Base-by-base conservation (phyloP, 2,888 invertebrate genomes). In the Hofmannophila pseudospretella region DNA sequence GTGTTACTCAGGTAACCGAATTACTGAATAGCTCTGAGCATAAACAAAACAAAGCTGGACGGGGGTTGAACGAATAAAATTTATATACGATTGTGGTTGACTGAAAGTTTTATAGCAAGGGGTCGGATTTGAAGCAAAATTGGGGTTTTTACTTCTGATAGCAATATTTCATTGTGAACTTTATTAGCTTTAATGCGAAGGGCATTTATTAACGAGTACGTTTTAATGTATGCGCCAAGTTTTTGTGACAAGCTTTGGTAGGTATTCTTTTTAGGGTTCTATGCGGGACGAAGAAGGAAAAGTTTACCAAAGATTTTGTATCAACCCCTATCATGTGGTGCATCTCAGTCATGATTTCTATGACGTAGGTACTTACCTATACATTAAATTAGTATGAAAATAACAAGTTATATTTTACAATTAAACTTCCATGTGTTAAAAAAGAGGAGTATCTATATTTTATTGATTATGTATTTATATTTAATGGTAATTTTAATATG, bases 91-190 rank as follows among this genome's bases (percentile, higher is more conserved):
- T 64, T 67, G 57, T 53, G 50, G 54, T 52, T 56, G 59, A 66
- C 67, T 67, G 72, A 75, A 78, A 81, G 70, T 78, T 82, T 81
- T 79, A 82, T 69, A 48, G 64, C 49, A 38, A 44, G 60, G 68
- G 72, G 63, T 60, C 46, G 65, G 58, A 58, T 57, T 61, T 59
- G 51, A 50, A 47, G 52, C 62, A 47, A 58, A 72, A 67, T 66
- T 62, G 66, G 69, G 73, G 71, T 61, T 73, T 68, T 65, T 63
- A 62, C 57, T 55, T 66, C 55, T 68, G 69, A 73, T 67, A 67
- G 70, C 60, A 57, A 79, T 81, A 81, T 71, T 71, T 81, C 74
- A 82, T 61, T 52, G 67, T 66, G 56, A 59, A 71, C 65, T 80
- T 80, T 81, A 80, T 79, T 78, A 73, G 60, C 67, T 55, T 61